A percentile compares a stretch with the other conserved stretches of the same genome.
Conservation (phyloP, 2,797 vertebrate species). For the Yasuhikotakia modesta region DNA sequence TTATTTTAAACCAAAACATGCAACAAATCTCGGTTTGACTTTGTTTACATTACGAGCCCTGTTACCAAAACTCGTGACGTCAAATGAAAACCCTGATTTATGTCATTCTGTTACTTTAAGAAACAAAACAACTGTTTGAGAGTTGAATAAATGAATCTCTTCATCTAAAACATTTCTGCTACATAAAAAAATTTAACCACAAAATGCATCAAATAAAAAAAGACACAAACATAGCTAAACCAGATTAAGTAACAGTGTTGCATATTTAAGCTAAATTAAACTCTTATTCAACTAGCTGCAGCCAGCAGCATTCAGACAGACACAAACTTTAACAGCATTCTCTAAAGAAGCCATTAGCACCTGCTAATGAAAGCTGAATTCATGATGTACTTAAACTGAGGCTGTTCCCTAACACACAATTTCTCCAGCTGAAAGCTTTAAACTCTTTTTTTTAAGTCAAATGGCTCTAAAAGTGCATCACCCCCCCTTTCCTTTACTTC, state of each 20-base stretch:
- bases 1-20: not conserved
- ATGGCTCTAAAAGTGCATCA: not conserved
- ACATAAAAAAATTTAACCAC: too few relatives aligned
- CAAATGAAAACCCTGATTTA: too few relatives aligned
- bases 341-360: conserved; percentile 5
- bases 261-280: not conserved
- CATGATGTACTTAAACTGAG: not conserved
- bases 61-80: not conserved
- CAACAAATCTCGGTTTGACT: not conserved
- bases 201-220: not conserved
- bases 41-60: not conserved
- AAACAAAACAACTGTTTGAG: too few relatives aligned
- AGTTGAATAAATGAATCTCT: too few relatives aligned
- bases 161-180: too few relatives aligned
- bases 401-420: not conserved
- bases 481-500: not conserved
- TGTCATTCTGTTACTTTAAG: too few relatives aligned
- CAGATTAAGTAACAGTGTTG: not conserved
- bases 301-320: not conserved
- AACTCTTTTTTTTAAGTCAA: conserved; percentile 7
- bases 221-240: not conserved
- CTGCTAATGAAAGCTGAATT: conserved; percentile 23
- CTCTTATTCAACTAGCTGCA: not conserved
- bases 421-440: conserved; percentile 8
- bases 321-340: conserved; percentile 1